Evolutionary conservation across 2,113 vertebrate species (phyloP).

Genomic region (Odocoileus virginianus): DNA sequence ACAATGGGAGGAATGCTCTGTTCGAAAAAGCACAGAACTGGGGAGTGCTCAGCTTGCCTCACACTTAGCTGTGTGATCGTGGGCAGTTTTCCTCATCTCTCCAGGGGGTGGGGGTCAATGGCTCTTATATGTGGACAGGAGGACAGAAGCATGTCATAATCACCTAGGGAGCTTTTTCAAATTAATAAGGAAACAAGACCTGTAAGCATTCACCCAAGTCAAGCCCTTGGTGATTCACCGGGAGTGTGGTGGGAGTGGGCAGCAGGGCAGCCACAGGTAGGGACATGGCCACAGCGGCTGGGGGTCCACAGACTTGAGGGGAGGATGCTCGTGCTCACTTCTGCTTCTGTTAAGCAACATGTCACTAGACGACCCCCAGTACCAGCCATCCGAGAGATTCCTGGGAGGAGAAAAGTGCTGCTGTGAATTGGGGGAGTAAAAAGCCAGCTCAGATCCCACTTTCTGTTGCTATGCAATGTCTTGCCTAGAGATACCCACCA

Average conservation of each 20-base stretch:
- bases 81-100: background rate
- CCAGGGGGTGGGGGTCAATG: background rate
- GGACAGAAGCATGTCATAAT: background rate
- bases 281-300: background rate
- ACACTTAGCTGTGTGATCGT: background rate
- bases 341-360: background rate
- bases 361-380: background rate
- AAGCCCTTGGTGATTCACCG: background rate
- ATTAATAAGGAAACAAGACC: background rate
- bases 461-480: background rate
- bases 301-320: background rate
- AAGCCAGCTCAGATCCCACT: background rate
- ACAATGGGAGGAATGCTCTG: background rate
- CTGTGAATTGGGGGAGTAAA: background rate
- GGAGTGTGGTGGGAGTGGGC: background rate
- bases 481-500: background rate
- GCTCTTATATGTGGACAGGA: background rate
- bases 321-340: background rate
- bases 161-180: background rate
- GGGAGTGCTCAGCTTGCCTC: background rate
- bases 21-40: background rate
- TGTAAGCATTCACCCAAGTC: background rate
- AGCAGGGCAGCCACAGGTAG: background rate
- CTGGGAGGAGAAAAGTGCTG: background rate
- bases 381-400: background rate